Percentiles rank a stretch among this genome's conserved stretches.
phyloP scores from a whole-genome alignment of 2,113 vertebrate species.

The Prolemur simus region DNA sequence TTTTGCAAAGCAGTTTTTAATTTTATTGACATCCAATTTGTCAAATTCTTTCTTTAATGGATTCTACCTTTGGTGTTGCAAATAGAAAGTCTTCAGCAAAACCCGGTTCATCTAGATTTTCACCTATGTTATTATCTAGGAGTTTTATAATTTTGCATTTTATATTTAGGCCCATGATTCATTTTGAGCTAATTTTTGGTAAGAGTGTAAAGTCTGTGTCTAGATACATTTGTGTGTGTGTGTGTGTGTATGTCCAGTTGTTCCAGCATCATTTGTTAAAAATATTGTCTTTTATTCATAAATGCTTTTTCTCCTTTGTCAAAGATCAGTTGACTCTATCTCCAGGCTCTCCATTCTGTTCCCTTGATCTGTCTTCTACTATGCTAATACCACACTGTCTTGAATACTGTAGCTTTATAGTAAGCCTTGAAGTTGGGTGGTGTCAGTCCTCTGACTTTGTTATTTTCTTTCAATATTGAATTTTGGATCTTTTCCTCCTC shows the following conservation, averaged over 20 bases:
- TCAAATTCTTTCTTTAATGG: background rate
- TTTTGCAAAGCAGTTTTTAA: background rate
- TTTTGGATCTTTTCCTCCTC: background rate
- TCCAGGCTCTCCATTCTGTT: background rate
- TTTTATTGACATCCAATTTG: background rate
- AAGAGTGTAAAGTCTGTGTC: background rate
- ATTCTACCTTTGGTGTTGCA: background rate
- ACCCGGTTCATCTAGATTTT: background rate
- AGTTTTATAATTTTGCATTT: background rate
- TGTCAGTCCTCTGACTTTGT: background rate
- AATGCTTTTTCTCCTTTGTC: background rate
- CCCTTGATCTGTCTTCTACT: background rate
- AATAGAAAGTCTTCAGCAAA: background rate
- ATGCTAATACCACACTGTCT: background rate
- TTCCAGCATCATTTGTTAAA: background rate
- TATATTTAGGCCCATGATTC: background rate
- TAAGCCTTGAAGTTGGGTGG: background rate
- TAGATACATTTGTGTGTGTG: background rate
- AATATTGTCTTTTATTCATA: background rate
- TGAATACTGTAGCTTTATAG: background rate
- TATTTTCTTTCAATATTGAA: background rate
- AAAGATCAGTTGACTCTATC: background rate
- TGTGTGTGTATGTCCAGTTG: background rate
- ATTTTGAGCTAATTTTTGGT: background rate
- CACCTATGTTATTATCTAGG: background rate